phyloP scores from a whole-genome alignment of 2,113 vertebrate species.

The Cryptomyrus ogoouensis region DNA sequence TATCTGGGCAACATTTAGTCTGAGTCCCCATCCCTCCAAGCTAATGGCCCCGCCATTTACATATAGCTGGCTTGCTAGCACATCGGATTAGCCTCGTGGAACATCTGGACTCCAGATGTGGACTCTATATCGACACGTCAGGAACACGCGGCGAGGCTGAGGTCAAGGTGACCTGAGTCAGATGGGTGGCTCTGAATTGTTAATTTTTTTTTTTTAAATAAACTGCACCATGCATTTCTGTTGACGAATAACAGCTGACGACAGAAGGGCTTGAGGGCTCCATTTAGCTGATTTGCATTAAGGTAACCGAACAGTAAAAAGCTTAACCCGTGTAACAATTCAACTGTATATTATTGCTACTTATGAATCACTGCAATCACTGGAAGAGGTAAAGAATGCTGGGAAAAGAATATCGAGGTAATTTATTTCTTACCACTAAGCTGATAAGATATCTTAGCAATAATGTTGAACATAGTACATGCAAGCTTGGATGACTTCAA shows the following conservation, averaged over 20 bases:
- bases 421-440: background rate
- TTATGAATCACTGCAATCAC: background rate
- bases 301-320: background rate
- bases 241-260: background rate
- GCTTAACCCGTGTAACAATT: background rate
- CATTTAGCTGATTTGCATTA: background rate
- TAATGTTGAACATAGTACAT: background rate
- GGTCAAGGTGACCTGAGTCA: background rate
- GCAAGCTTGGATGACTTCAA: background rate
- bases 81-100: conserved; percentile 31
- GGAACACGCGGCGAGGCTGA: background rate
- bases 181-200: background rate
- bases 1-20: conserved; percentile 56
- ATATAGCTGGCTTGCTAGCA: conserved; percentile 37
- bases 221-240: background rate
- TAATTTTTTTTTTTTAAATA: background rate
- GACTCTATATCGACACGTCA: conserved; percentile 10
- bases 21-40: conserved; percentile 27
- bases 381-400: background rate
- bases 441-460: background rate
- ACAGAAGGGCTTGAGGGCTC: background rate
- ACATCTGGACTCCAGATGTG: conserved; percentile 62
- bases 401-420: background rate
- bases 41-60: conserved; percentile 20
- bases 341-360: background rate